Percentiles rank a stretch among this genome's conserved stretches.
Conservation (phyloP, 2,113 vertebrate genomes). For the Oreocharis arfaki region DNA sequence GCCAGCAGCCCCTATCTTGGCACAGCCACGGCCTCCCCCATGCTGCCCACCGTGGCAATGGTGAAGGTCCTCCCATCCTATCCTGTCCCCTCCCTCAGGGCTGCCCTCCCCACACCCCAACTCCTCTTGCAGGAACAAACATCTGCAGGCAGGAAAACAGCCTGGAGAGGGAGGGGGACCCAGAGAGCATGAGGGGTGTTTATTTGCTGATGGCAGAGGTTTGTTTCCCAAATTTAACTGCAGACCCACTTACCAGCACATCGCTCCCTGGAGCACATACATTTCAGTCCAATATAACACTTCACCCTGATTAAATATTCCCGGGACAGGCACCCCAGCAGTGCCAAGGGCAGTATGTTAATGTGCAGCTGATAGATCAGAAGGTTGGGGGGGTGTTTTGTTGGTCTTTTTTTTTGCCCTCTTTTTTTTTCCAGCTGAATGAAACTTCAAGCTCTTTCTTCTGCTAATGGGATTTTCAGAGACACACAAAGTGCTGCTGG, state of each 20-base stretch:
- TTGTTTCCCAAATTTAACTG: neutral
- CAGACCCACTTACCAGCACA: neutral
- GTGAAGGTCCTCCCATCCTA: neutral
- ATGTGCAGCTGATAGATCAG: constrained; percentile 23
- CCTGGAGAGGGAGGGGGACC: neutral
- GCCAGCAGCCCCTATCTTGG: neutral
- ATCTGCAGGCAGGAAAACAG: neutral
- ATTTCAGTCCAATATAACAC: constrained; percentile 7
- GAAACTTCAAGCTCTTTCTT: constrained; percentile 63
- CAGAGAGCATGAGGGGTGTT: fast-evolving
- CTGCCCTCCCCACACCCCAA: neutral
- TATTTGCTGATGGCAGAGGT: neutral
- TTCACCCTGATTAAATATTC: constrained; percentile 20
- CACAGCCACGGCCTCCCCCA: fast-evolving
- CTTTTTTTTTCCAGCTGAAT: neutral
- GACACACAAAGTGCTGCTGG: constrained; percentile 59
- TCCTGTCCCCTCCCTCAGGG: neutral
- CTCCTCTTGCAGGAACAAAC: neutral
- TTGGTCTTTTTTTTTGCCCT: neutral
- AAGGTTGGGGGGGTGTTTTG: neutral
- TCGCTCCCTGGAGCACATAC: neutral
- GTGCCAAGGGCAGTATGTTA: neutral
- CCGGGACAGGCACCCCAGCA: neutral
- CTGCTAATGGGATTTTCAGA: constrained; percentile 68
- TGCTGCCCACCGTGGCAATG: neutral